Conservation (phyloP, 2,113 vertebrate species). For the Pterophyllum scalare region DNA sequence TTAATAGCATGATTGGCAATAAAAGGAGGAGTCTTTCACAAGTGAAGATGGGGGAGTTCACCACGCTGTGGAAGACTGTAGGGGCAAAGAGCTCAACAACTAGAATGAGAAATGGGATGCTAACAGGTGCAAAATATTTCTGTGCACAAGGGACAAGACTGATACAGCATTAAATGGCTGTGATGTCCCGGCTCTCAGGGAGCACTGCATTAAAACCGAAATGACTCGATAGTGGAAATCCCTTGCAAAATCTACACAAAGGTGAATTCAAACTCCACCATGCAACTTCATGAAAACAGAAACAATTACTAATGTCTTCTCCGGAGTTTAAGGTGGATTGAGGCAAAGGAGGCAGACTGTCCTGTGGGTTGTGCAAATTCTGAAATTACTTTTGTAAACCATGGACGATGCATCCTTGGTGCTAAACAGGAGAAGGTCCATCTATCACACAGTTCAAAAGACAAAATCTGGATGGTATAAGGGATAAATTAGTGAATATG, state of each 20-base stretch:
- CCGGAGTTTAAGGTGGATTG: neutral
- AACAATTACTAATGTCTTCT: neutral
- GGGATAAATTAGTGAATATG: fast-evolving
- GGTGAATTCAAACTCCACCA: neutral
- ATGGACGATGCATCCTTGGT: neutral
- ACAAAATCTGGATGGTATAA: neutral
- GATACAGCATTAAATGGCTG: neutral
- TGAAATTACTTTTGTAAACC: neutral
- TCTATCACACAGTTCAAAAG: neutral
- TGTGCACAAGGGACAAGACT: neutral
- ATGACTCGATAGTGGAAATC: neutral
- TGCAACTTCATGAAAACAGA: neutral
- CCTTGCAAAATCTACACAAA: neutral
- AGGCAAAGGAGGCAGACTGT: neutral
- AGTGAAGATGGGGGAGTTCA: neutral
- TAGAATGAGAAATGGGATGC: neutral
- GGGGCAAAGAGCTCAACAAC: neutral
- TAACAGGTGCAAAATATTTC: neutral
- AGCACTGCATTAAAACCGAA: neutral
- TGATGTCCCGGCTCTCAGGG: neutral
- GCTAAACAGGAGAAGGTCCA: neutral
- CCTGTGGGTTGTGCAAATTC: neutral
- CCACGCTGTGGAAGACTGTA: neutral
- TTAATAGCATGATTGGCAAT: neutral
- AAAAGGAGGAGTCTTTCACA: neutral